Evolutionary conservation across 2,797 vertebrate genomes (phyloP), one percentile per base, ranked within the genome.

Genomic region (Leuciscus waleckii): DNA sequence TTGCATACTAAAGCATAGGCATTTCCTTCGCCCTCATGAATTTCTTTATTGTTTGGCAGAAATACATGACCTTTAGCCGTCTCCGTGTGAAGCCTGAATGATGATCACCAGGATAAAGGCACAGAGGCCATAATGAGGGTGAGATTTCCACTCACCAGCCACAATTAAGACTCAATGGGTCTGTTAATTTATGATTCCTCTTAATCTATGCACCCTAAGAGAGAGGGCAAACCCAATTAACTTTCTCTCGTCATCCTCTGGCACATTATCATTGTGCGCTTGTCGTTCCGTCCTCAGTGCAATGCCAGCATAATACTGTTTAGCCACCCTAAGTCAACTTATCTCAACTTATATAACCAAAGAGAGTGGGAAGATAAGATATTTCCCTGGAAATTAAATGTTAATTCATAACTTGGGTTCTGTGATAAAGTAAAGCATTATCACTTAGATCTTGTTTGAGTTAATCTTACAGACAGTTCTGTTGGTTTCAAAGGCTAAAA

Each of bases 221-320:
- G 83, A 87, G 80, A 87, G 76, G 76, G 82, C 69, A 73, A 89
- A 85, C 86, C 81, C 83, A 89, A 89, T 89, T 85, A 89, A 89
- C 88, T 77, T 76, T 32, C 51, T 71, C 70, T 75, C 37, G 6
- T 75, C 70, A 65, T 75, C 35, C 23, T 82, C 68, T 79, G 82
- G 68, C 68, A 87, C 68, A 65, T 76, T 39, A 41, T 76, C 69
- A 71, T 29, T 43, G 75, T 17, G 70, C 11, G 32, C 43, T 49
- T 46, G 29, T 51, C 32, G 8, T 75, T 32, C 35, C 69, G 61
- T 23, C 37, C 7, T 8, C 51, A 46, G 37, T 26, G 71, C 68
- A 49, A 71, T 69, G 43, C 65, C 23, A 61, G 35, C 14, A 10
- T 39, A 54, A 68, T 85, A 71, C 32, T 65, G 26, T 37, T n/a